A percentile compares a stretch with the other conserved stretches of the same genome.
Evolutionary conservation across 2,797 vertebrate species (phyloP).

Genomic region (Jordanella pulchra): DNA sequence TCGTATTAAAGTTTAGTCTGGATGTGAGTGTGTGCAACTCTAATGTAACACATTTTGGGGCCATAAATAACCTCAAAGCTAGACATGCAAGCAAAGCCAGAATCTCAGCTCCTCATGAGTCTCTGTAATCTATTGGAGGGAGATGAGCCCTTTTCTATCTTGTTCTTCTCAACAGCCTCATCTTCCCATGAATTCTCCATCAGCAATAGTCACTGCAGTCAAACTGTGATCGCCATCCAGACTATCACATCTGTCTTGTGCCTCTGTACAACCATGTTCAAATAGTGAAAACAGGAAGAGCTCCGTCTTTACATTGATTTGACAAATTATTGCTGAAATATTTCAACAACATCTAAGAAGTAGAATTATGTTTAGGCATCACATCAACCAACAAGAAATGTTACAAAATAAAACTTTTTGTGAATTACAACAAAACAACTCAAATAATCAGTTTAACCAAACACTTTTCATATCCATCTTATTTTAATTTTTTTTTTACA

Average conservation of each 20-base stretch:
- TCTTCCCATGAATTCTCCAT: slow-evolving; percentile 11
- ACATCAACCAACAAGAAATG: slow-evolving; percentile 18
- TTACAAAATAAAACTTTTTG: slow-evolving; percentile 2
- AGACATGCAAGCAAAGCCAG: slow-evolving; percentile 19
- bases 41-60: slow-evolving; percentile 31
- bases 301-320: slow-evolving; percentile 35
- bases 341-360: slow-evolving; percentile 41
- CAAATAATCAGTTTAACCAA: no score
- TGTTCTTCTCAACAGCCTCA: slow-evolving; percentile 17
- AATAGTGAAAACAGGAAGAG: slow-evolving; percentile 7
- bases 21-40: slow-evolving; percentile 15
- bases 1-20: slow-evolving; percentile 31
- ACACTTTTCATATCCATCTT: not conserved
- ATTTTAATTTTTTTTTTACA: not conserved
- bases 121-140: slow-evolving; percentile 10
- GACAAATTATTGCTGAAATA: slow-evolving; percentile 41
- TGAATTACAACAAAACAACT: slow-evolving; percentile 14
- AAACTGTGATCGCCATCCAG: not conserved
- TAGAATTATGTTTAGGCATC: slow-evolving; percentile 22
- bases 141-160: slow-evolving; percentile 24
- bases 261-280: slow-evolving; percentile 7
- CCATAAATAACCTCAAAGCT: slow-evolving; percentile 47
- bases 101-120: slow-evolving; percentile 37
- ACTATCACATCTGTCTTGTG: not conserved
- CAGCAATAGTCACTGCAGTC: slow-evolving; percentile 9